phyloP scores from a whole-genome alignment of 2,113 vertebrate genomes.

The Etia nguti region DNA sequence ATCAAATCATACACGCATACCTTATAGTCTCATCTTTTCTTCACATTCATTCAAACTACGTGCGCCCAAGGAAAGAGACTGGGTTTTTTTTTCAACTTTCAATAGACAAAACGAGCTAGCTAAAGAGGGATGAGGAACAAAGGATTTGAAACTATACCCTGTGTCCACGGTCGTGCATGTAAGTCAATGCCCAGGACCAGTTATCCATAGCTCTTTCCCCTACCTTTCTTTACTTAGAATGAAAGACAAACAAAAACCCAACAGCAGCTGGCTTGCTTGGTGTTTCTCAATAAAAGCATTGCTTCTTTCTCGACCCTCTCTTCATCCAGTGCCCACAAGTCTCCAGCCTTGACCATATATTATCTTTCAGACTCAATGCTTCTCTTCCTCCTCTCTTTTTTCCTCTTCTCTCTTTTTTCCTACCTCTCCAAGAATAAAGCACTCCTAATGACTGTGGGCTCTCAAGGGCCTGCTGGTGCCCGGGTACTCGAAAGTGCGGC shows the following conservation, averaged over 20 bases:
- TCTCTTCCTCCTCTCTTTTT: constrained; percentile 55
- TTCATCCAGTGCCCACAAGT: constrained; percentile 54
- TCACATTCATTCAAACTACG: not conserved
- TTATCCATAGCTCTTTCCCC: constrained; percentile 49
- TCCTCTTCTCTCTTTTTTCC: constrained; percentile 33
- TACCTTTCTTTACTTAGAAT: constrained; percentile 55
- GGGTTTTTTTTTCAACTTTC: not conserved
- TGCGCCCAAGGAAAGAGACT: not conserved
- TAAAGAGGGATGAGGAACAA: constrained; percentile 46
- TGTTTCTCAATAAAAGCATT: constrained; percentile 47
- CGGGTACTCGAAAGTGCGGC: constrained; percentile 67
- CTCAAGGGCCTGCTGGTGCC: constrained; percentile 77
- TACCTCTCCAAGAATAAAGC: constrained; percentile 75
- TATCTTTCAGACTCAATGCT: constrained; percentile 60
- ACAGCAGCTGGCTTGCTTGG: constrained; percentile 61
- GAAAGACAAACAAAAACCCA: constrained; percentile 63
- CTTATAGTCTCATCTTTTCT: not conserved
- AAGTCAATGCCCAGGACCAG: constrained; percentile 63
- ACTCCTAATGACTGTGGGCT: constrained; percentile 76
- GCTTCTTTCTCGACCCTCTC: constrained; percentile 57
- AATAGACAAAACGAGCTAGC: constrained; percentile 12
- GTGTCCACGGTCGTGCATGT: constrained; percentile 52
- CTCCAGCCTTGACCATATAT: constrained; percentile 64
- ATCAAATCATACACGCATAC: constrained; percentile 7
- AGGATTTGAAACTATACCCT: constrained; percentile 49